A percentile compares a stretch with the other conserved stretches of the same genome.
Conservation (phyloP, 2,797 vertebrate genomes). For the Hybognathus amarus region DNA sequence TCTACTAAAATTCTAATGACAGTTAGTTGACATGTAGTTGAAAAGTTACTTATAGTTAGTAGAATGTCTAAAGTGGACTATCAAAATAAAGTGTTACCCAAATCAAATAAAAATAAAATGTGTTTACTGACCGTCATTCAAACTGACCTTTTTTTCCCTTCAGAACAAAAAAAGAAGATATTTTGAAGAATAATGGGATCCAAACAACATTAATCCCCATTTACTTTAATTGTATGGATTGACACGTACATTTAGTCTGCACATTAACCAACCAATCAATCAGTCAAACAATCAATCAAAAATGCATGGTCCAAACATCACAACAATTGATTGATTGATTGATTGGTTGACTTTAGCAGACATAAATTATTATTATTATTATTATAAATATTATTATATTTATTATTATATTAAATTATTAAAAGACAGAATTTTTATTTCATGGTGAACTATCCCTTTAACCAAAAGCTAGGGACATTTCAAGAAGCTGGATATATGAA, state of each 20-base stretch:
- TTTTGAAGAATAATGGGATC: not conserved
- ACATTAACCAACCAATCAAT: too few species aligned
- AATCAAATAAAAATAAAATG: too few species aligned
- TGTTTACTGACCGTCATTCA: not conserved
- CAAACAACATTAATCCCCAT: not conserved
- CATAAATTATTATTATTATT: too few species aligned
- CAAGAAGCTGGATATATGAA: slow-evolving; percentile 49
- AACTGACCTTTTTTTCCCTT: not conserved
- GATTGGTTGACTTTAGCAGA: not conserved
- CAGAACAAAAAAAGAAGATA: not conserved
- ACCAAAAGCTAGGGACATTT: not conserved
- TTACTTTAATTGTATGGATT: not conserved
- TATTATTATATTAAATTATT: too few species aligned
- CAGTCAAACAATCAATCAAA: too few species aligned
- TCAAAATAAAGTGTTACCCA: too few species aligned
- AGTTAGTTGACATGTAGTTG: too few species aligned
- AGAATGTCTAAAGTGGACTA: too few species aligned
- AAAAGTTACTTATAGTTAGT: too few species aligned
- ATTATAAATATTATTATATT: too few species aligned
- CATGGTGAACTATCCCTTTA: not conserved
- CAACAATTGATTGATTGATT: too few species aligned
- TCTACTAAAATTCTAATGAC: too few species aligned
- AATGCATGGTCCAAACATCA: not conserved
- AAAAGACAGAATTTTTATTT: not conserved
- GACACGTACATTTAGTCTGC: not conserved